Evolutionary conservation across 2,888 invertebrate species (phyloP), one percentile per base, ranked within the genome.

Genomic region (Dascillus cervinus): DNA sequence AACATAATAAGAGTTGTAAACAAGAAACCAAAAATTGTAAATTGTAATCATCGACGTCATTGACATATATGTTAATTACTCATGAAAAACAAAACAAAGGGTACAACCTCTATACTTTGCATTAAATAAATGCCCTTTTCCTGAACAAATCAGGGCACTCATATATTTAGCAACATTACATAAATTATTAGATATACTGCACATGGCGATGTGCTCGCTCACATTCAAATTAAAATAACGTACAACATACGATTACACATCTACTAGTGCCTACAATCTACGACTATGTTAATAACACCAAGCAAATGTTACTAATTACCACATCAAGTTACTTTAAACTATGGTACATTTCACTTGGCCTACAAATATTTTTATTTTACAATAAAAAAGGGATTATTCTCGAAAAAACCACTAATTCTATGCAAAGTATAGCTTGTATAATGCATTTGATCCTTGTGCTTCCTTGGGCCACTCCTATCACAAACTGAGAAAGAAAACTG

Each of bases 381-480:
- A n/a, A n/a, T n/a, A n/a, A n/a, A n/a, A n/a, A n/a, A n/a, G n/a
- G n/a, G 8, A 17, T 17, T 11, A 27, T 55, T 72, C 71, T 75
- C 73, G 80, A 81, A 82, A 82, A 82, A 77, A 79, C 77, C 82
- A 83, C 82, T 83, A 83, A 79, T 82, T 83, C 81, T 82, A 84
- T 84, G 84, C 84, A 84, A 84, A 85, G 84, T 84, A 84, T 84
- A 84, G 84, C 79, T 82, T 82, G 82, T 83, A 82, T n/a, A n/a
- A 32, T 36, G 33, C 28, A 39, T 36, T 36, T 34, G 36, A 36
- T 42, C 44, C 41, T 39, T 43, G 46, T 46, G 47, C 47, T 41
- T 41, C 44, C 39, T 26, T 40, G 37, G 49, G 43, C 43, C 43
- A 38, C 41, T 43, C 34, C 38, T 26, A 39, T 34, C 26, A 39